Evolutionary conservation across 2,113 vertebrate genomes (phyloP).

Genomic region (Amblyornis subalaris): DNA sequence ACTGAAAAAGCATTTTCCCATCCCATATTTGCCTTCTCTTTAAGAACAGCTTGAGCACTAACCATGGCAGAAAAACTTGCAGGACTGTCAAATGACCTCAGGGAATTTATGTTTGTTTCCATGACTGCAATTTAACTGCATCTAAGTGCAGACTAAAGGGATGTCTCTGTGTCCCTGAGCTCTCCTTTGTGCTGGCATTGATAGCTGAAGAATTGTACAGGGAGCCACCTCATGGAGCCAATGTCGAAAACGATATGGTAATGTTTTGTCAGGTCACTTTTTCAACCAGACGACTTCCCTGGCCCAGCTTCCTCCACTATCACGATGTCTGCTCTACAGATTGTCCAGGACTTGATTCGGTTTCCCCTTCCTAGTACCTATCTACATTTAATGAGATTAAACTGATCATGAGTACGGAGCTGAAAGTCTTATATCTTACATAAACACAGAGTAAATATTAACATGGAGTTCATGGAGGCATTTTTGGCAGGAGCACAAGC

Average conservation of each 20-base stretch:
- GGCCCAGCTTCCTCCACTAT: not conserved
- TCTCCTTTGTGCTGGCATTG: not conserved
- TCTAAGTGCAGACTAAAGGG: not conserved
- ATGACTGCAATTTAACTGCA: not conserved
- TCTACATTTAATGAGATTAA: not conserved
- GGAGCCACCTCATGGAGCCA: not conserved
- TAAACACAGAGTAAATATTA: not conserved
- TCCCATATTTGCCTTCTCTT: not conserved
- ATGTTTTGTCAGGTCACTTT: not conserved
- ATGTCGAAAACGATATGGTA: not conserved
- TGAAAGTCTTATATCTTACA: not conserved
- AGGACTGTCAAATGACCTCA: not conserved
- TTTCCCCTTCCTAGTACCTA: not conserved
- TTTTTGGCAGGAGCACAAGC: not conserved
- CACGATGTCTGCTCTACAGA: not conserved
- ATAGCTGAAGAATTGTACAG: not conserved
- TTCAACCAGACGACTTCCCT: not conserved
- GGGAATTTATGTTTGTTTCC: not conserved
- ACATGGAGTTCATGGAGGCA: not conserved
- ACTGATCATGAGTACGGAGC: accelerated
- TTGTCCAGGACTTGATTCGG: not conserved
- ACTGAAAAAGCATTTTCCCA: not conserved
- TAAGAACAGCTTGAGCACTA: not conserved
- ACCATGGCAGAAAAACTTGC: not conserved
- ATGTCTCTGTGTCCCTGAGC: not conserved